Conservation (phyloP, 2,113 vertebrate species). For the Sturnira hondurensis region DNA sequence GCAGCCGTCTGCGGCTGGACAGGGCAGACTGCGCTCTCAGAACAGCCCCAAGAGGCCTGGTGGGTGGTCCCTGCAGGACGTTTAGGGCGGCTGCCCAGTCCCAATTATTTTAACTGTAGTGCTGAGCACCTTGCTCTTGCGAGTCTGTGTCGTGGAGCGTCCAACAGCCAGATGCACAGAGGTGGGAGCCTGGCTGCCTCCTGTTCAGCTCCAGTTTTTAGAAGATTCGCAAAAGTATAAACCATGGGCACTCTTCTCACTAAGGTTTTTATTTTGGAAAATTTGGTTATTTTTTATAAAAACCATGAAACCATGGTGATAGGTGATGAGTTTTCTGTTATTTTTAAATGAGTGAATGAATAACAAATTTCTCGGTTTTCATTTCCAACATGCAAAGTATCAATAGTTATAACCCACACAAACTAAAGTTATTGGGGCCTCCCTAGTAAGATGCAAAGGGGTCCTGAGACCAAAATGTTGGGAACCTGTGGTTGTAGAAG, state of each 20-base stretch:
- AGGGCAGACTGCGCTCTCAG: background rate
- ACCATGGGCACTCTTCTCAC: background rate
- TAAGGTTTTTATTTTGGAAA: background rate
- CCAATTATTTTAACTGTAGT: background rate
- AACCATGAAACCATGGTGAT: background rate
- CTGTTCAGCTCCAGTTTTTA: background rate
- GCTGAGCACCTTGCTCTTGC: background rate
- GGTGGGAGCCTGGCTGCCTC: background rate
- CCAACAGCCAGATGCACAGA: background rate
- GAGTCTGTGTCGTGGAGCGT: fast-evolving
- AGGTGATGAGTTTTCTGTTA: background rate
- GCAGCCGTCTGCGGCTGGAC: fast-evolving
- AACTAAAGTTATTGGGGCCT: background rate
- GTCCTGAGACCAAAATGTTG: background rate
- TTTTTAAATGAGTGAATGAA: background rate
- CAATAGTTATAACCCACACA: background rate
- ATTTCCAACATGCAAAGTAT: background rate
- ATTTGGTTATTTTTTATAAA: background rate
- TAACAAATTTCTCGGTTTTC: background rate
- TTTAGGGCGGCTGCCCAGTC: background rate
- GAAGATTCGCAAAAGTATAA: background rate
- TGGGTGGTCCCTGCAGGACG: background rate
- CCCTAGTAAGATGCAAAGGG: background rate
- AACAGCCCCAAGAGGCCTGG: too few species aligned
- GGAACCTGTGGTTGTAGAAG: background rate